Conservation (phyloP, 2,113 vertebrate species). For the Tringa solitaria region DNA sequence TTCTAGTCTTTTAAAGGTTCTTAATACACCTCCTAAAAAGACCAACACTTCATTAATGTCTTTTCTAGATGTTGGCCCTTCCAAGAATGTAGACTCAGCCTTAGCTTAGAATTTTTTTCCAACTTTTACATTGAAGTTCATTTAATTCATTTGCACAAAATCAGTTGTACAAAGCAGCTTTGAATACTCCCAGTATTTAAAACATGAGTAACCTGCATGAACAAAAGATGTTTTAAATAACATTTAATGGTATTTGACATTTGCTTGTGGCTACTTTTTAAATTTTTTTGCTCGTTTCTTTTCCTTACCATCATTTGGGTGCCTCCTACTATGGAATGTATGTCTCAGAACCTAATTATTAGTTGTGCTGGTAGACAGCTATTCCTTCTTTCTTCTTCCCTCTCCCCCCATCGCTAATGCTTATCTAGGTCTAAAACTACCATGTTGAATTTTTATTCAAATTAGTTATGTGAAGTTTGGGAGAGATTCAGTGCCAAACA, state of each 20-base stretch:
- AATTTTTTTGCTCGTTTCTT: not conserved
- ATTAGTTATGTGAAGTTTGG: not conserved
- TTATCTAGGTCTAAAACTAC: not conserved
- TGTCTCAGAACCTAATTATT: not conserved
- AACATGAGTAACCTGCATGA: not conserved
- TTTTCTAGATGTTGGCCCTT: not conserved
- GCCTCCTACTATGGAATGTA: not conserved
- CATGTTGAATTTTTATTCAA: not conserved
- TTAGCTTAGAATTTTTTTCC: not conserved
- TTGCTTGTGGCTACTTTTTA: not conserved
- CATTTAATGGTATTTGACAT: not conserved
- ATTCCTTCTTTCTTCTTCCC: not conserved
- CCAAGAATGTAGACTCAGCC: not conserved
- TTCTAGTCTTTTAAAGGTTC: not conserved
- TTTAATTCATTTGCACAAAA: not conserved
- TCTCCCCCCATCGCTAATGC: not conserved
- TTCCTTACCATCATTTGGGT: not conserved
- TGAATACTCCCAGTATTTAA: not conserved
- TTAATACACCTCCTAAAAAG: not conserved
- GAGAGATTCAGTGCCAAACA: not conserved
- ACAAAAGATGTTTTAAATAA: not conserved
- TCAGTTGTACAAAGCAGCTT: not conserved
- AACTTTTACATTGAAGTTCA: not conserved
- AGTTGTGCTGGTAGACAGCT: not conserved
- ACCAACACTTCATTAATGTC: not conserved